Conservation (phyloP, 2,888 invertebrate genomes). For the Ormyrus pomaceus region DNA sequence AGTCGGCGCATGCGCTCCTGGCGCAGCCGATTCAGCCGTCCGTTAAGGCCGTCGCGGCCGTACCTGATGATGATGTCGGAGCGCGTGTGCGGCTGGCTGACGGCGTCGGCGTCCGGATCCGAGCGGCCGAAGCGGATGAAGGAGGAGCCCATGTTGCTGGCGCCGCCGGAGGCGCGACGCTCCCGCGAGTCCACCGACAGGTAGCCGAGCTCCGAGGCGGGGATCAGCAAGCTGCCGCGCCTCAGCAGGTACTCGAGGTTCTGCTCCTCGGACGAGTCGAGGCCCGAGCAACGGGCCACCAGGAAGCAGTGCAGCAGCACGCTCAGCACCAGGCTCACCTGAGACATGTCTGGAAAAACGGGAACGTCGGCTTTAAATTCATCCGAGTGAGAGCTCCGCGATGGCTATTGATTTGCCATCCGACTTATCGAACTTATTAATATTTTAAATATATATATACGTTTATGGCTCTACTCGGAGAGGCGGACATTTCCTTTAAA, state of each 20-base stretch:
- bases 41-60: constrained; percentile 65
- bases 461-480: too few relatives aligned
- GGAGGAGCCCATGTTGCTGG: constrained; percentile 63
- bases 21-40: constrained; percentile 41
- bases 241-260: constrained; percentile 68
- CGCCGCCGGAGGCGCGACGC: constrained; percentile 59
- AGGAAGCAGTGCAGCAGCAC: constrained; percentile 27
- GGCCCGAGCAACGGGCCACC: background rate
- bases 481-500: too few relatives aligned
- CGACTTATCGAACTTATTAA: too few relatives aligned
- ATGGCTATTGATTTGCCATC: too few relatives aligned
- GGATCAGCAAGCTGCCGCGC: constrained; percentile 55
- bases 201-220: background rate
- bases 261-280: constrained; percentile 32
- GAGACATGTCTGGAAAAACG: constrained; percentile 34
- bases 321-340: constrained; percentile 18
- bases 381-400: too few relatives aligned
- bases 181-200: constrained; percentile 67
- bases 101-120: constrained; percentile 40
- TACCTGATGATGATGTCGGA: constrained; percentile 72
- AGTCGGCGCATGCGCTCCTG: constrained; percentile 52
- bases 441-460: too few relatives aligned
- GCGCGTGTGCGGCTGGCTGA: constrained; percentile 63
- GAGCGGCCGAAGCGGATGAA: constrained; percentile 67
- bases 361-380: background rate